phyloP scores from a whole-genome alignment of 2,888 invertebrate species.

The Proisotoma minuta region DNA sequence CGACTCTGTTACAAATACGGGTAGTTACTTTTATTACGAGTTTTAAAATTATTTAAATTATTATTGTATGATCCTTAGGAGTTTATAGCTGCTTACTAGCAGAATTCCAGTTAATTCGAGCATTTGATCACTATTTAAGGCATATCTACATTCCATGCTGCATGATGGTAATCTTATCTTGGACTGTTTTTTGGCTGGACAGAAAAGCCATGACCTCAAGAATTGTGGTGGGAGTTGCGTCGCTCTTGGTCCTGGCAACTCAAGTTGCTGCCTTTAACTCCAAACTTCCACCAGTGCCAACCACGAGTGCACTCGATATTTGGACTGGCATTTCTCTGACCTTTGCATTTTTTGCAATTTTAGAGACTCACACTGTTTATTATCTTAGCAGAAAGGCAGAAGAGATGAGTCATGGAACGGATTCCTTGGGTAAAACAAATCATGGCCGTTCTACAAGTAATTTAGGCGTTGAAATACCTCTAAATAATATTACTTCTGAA shows the following conservation, averaged over 20 bases:
- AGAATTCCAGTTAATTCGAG: slow-evolving; percentile 51
- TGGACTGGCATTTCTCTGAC: slow-evolving; percentile 45
- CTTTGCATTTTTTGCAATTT: slow-evolving; percentile 45
- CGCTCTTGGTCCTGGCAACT: slow-evolving; percentile 35
- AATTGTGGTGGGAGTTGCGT: slow-evolving; percentile 39
- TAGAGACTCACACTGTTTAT: slow-evolving; percentile 44
- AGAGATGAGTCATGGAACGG: neutral
- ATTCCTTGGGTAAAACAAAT: neutral
- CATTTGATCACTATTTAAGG: slow-evolving; percentile 53
- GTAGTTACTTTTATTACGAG: no score
- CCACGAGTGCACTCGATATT: slow-evolving; percentile 44
- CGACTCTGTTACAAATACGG: slow-evolving; percentile 51
- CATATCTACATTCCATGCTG: slow-evolving; percentile 54
- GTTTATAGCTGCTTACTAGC: slow-evolving; percentile 49
- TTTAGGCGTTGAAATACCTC: slow-evolving; percentile 20
- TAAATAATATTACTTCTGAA: slow-evolving; percentile 11
- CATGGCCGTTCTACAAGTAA: no score
- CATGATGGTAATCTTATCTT: slow-evolving; percentile 50
- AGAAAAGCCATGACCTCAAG: slow-evolving; percentile 35
- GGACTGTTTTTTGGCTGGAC: slow-evolving; percentile 47
- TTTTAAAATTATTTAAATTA: slow-evolving; percentile 4
- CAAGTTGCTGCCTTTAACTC: slow-evolving; percentile 35
- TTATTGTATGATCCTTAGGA: no score
- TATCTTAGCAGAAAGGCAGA: slow-evolving; percentile 19
- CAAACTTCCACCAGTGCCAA: slow-evolving; percentile 31